phyloP scores from a whole-genome alignment of 2,113 vertebrate species.

The Muscicapa adusta region DNA sequence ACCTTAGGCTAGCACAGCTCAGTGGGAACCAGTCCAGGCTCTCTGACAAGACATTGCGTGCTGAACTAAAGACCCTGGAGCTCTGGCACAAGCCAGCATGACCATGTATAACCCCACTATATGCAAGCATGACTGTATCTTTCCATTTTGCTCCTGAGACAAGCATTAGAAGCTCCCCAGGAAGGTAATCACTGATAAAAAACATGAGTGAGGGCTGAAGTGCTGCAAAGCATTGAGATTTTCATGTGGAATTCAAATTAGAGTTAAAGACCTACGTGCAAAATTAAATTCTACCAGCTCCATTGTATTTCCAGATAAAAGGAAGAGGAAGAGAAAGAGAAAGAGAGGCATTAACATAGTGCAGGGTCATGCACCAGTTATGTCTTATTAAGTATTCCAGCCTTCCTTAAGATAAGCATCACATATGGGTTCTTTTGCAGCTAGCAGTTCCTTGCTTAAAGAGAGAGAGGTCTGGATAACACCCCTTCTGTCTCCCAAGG shows the following conservation, averaged over 20 bases:
- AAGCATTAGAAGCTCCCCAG: not conserved
- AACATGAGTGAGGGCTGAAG: not conserved
- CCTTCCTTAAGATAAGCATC: slow-evolving; percentile 44
- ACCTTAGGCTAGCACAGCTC: not conserved
- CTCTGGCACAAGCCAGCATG: not conserved
- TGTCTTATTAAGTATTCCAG: slow-evolving; percentile 56
- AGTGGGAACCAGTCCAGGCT: not conserved
- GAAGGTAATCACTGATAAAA: not conserved
- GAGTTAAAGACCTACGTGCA: not conserved
- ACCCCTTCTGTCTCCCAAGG: slow-evolving; percentile 55
- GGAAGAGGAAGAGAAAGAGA: not conserved
- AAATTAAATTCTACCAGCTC: not conserved
- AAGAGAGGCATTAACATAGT: not conserved
- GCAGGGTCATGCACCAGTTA: slow-evolving; percentile 43
- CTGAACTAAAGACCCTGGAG: not conserved
- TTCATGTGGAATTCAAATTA: slow-evolving; percentile 12
- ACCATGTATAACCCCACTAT: not conserved
- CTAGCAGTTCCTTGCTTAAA: slow-evolving; percentile 31
- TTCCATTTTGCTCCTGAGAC: not conserved
- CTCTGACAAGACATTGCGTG: not conserved
- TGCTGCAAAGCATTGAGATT: not conserved
- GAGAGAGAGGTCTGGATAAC: slow-evolving; percentile 51
- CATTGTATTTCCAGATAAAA: slow-evolving; percentile 24
- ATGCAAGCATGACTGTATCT: not conserved
- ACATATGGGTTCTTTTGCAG: slow-evolving; percentile 59